phyloP scores from a whole-genome alignment of 2,888 invertebrate species.

The Tridacna gigas region DNA sequence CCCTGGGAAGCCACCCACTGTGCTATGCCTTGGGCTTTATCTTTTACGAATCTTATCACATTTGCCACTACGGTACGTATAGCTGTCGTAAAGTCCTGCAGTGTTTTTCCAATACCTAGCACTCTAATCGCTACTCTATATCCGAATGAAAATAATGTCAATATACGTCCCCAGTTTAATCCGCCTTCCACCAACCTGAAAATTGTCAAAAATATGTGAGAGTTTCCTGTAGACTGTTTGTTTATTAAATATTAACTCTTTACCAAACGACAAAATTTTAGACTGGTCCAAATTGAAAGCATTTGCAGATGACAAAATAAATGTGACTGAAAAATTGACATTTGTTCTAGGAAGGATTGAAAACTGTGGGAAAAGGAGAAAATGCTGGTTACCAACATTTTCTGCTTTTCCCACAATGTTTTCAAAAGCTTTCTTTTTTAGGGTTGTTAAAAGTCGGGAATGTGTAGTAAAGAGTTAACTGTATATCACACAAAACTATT shows the following conservation, averaged over 20 bases:
- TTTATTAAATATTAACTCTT: no score
- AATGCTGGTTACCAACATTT: neutral
- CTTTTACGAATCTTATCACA: conserved; percentile 79
- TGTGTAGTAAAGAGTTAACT: no score
- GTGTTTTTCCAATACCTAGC: conserved; percentile 69
- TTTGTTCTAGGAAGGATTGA: neutral
- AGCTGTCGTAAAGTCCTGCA: conserved; percentile 79
- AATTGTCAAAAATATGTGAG: neutral
- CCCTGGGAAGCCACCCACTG: conserved; percentile 84
- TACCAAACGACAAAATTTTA: no score
- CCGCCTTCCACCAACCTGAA: conserved; percentile 82
- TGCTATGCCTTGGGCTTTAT: conserved; percentile 78
- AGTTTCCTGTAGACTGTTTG: no score
- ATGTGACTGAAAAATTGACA: no score
- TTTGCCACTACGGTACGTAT: conserved; percentile 79
- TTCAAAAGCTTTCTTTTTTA: neutral
- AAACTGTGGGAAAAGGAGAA: neutral
- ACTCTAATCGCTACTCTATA: conserved; percentile 82
- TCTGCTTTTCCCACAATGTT: neutral
- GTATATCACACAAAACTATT: no score
- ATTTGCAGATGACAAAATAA: no score
- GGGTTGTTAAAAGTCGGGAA: neutral
- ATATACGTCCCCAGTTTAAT: conserved; percentile 84
- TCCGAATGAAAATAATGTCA: conserved; percentile 84
- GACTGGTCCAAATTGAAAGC: no score